Conservation (phyloP, 2,888 invertebrate genomes). For the Tridacna crocea region DNA sequence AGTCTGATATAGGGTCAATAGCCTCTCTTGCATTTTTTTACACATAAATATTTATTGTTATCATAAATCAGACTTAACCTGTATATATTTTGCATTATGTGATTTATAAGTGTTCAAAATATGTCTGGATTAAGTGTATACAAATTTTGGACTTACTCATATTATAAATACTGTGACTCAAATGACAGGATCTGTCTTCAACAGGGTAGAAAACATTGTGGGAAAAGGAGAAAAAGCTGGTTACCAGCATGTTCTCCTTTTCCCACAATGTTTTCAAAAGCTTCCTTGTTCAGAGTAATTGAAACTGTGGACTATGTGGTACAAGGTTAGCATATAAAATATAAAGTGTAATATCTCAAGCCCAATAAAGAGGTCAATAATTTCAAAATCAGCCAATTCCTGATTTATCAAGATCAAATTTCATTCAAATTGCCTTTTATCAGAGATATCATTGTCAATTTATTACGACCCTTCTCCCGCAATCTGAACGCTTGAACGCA, state of each 20-base stretch:
- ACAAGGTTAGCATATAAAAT: not conserved
- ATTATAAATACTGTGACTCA: too few species aligned
- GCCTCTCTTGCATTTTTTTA: too few species aligned
- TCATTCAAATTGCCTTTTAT: conserved; percentile 21
- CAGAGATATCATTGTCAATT: conserved; percentile 20
- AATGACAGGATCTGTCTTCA: too few species aligned
- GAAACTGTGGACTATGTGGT: not conserved
- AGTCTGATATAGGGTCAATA: too few species aligned
- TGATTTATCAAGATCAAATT: conserved; percentile 19
- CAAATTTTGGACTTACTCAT: too few species aligned
- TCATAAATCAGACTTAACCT: too few species aligned
- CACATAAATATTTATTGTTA: too few species aligned
- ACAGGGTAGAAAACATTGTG: not conserved
- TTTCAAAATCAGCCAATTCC: conserved; percentile 6
- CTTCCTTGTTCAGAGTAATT: not conserved
- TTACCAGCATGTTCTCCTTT: not conserved
- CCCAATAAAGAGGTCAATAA: not conserved
- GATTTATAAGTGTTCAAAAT: too few species aligned
- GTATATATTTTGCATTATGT: too few species aligned
- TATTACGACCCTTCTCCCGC: not conserved
- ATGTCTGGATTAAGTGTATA: too few species aligned
- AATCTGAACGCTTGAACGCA: too few species aligned
- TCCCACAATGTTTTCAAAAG: not conserved
- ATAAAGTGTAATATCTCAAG: not conserved
- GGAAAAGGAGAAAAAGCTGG: not conserved